These are phyloP conservation scores for Python bivittatus DNA, from an alignment of 2,113 vertebrate genomes.

Conservation along the genomic window DNA sequence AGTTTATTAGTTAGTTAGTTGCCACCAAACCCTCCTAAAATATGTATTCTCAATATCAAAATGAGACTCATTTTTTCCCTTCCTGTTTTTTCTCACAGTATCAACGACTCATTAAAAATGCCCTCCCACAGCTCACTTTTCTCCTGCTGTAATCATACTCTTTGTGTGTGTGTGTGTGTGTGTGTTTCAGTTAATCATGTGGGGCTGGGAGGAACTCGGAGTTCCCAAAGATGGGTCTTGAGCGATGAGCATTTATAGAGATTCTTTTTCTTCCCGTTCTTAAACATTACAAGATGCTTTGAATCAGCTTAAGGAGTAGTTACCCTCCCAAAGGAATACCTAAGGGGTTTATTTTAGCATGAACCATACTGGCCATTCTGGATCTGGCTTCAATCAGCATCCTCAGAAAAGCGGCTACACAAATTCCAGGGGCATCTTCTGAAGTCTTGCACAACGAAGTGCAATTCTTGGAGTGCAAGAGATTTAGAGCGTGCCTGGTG, in stretches of 20 bases:
- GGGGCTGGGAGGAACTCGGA: not conserved
- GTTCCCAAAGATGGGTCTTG: not conserved
- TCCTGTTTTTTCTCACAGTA: not conserved
- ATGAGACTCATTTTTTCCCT: not conserved
- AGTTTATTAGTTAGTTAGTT: conserved; percentile 40
- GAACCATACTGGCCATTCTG: not conserved
- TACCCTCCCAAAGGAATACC: not conserved
- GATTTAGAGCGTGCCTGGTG: not conserved
- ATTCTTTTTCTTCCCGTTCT: not conserved
- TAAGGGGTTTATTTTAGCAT: not conserved
- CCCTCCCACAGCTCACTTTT: not conserved
- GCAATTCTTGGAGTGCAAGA: not conserved
- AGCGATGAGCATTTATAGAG: not conserved
- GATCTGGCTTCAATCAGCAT: not conserved
- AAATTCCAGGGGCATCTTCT: not conserved
- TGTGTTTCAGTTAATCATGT: not conserved
- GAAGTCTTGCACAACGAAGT: not conserved
- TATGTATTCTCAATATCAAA: conserved; percentile 4
- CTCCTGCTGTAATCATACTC: not conserved
- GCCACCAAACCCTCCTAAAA: not conserved
- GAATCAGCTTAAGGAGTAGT: not conserved
- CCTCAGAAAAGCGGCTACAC: too few species aligned
- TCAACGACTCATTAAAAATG: not conserved
- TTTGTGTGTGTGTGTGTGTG: too few species aligned
- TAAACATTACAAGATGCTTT: not conserved